Evolutionary conservation across 2,888 invertebrate genomes (phyloP).

Genomic region (Strigamia transsilvanica): DNA sequence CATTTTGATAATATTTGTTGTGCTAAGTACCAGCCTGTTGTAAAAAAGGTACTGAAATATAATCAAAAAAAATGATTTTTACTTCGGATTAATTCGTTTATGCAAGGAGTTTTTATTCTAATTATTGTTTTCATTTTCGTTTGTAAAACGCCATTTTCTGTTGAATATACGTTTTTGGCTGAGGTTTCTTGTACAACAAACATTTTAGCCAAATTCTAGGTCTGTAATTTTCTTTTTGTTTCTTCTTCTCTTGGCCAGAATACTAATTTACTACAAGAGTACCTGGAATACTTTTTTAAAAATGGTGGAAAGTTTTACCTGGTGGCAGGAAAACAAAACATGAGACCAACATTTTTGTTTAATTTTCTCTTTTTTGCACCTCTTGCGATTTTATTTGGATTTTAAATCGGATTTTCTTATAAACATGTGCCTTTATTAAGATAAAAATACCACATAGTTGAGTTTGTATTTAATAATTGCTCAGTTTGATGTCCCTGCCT

Average conservation of each 20-base stretch:
- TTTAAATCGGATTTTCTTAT: neutral
- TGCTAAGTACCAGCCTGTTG: slow-evolving; percentile 35
- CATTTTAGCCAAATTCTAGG: slow-evolving; percentile 5
- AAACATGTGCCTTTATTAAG: slow-evolving; percentile 26
- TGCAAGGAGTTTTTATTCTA: slow-evolving; percentile 11
- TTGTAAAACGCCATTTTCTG: neutral
- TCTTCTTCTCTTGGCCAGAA: slow-evolving; percentile 21
- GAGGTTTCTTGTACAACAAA: neutral
- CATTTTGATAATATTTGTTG: slow-evolving; percentile 42
- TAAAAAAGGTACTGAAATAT: slow-evolving; percentile 40
- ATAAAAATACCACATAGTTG: slow-evolving; percentile 3
- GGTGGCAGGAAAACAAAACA: slow-evolving; percentile 39
- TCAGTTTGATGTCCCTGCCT: slow-evolving; percentile 22
- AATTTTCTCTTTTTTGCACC: slow-evolving; percentile 22
- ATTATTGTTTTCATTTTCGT: no score
- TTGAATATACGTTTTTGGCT: neutral
- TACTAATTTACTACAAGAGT: slow-evolving; percentile 44
- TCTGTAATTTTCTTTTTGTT: neutral
- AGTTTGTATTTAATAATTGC: neutral
- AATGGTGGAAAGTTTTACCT: slow-evolving; percentile 34
- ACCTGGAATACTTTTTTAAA: slow-evolving; percentile 38
- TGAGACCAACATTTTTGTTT: slow-evolving; percentile 25
- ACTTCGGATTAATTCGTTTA: neutral
- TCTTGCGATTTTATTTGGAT: neutral
- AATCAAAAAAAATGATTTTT: slow-evolving; percentile 1